phyloP scores from a whole-genome alignment of 2,113 vertebrate genomes.

The Axis porcinus region DNA sequence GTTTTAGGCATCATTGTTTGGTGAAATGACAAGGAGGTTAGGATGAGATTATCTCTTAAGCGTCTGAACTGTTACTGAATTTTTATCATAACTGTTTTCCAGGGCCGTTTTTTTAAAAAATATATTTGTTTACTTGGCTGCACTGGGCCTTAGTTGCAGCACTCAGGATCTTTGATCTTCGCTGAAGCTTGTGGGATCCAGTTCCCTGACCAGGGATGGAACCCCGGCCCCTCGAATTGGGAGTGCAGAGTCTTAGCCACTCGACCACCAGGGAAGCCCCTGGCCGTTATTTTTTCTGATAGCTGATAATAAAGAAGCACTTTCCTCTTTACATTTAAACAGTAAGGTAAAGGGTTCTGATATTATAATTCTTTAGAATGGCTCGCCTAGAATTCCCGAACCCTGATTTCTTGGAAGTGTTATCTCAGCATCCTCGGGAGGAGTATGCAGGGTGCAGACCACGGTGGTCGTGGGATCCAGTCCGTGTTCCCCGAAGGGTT shows the following conservation, averaged over 20 bases:
- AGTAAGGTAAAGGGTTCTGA: background rate
- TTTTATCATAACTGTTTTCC: background rate
- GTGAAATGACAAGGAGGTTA: background rate
- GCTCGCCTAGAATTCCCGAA: background rate
- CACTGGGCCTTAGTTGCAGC: background rate
- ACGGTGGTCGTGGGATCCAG: too few relatives aligned
- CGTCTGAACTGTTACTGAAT: background rate
- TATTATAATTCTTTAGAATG: background rate
- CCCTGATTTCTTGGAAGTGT: background rate
- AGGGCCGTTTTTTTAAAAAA: background rate
- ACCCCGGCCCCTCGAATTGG: background rate
- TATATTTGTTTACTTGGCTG: background rate
- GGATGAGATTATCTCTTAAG: background rate
- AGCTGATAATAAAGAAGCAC: background rate
- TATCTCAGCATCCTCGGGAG: background rate
- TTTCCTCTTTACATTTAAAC: background rate
- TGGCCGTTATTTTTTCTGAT: background rate
- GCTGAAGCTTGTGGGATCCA: background rate
- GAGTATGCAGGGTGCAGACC: background rate
- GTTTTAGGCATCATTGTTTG: background rate
- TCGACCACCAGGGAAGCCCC: background rate
- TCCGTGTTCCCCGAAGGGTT: rapidly evolving
- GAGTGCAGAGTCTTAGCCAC: background rate
- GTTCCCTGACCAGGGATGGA: background rate
- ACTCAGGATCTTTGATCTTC: background rate